Evolutionary conservation across 2,888 invertebrate species (phyloP).

Genomic region (Conops quadrifasciatus): DNA sequence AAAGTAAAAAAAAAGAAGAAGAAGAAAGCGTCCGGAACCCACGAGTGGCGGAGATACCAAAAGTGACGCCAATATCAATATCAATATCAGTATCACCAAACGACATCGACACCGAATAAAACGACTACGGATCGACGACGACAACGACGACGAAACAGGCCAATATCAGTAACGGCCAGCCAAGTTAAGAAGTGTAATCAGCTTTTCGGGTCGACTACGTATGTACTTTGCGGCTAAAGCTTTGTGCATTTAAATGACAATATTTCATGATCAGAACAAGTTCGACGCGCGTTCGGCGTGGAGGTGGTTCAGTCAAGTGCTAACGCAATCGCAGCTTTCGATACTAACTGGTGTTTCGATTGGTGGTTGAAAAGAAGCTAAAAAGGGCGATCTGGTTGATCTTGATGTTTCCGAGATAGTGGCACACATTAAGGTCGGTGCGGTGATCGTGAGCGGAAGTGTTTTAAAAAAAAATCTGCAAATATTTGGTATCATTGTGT

Average conservation of each 20-base stretch:
- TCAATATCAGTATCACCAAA: too few species aligned
- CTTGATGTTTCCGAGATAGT: neutral
- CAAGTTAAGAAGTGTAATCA: constrained; percentile 28
- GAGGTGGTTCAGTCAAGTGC: constrained; percentile 40
- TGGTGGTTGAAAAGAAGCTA: neutral
- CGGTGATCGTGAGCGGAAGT: neutral
- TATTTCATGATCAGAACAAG: constrained; percentile 58
- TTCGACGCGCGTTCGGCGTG: constrained; percentile 58
- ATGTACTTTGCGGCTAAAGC: constrained; percentile 48
- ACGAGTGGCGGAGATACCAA: too few species aligned
- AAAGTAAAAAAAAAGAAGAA: too few species aligned
- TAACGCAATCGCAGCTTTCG: constrained; percentile 7
- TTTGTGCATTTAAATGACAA: constrained; percentile 52
- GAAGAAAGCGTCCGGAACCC: too few species aligned
- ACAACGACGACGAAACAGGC: constrained; percentile 14
- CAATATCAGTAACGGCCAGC: constrained; percentile 6
- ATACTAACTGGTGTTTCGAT: neutral
- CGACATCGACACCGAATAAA: too few species aligned
- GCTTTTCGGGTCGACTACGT: constrained; percentile 8
- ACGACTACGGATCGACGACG: neutral
- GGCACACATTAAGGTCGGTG: neutral
- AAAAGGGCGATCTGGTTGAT: neutral
- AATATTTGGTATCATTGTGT: neutral
- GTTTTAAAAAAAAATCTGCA: neutral
- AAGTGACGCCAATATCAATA: too few species aligned